A percentile compares a stretch with the other conserved stretches of the same genome.
These are phyloP conservation scores for Teinopalpus imperialis DNA, from an alignment of 2,888 invertebrate genomes.

Conservation along the genomic window DNA sequence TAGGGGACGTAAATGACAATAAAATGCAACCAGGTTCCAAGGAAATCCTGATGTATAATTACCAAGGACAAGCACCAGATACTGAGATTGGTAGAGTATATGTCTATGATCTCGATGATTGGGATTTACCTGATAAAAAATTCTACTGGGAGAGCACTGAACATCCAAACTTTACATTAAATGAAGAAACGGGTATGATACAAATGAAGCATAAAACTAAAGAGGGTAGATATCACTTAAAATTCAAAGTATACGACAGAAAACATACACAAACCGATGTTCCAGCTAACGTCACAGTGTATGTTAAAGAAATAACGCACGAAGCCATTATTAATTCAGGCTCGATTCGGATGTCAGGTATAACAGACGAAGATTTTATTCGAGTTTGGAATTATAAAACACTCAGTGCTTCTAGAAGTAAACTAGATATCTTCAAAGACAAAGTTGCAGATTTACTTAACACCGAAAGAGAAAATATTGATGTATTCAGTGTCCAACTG, in stretches of 20 bases:
- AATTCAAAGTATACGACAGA: constrained; percentile 94
- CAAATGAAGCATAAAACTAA: constrained; percentile 96
- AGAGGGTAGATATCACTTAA: constrained; percentile 91
- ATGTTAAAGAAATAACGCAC: constrained; percentile 96
- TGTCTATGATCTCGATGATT: constrained; percentile 98
- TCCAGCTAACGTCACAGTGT: constrained; percentile 97
- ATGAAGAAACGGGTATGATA: constrained; percentile 96
- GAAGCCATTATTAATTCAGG: constrained; percentile 98
- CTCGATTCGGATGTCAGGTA: constrained; percentile 95
- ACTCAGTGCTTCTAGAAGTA: constrained; percentile 91
- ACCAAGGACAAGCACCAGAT: constrained; percentile 94
- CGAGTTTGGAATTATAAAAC: constrained; percentile 96
- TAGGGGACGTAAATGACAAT: constrained; percentile 99
- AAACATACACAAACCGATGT: constrained; percentile 98
- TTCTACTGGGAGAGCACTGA: constrained; percentile 96
- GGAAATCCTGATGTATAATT: constrained; percentile 98
- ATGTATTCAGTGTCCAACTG: constrained; percentile 97
- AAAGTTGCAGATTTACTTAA: constrained; percentile 93
- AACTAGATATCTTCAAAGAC: constrained; percentile 93
- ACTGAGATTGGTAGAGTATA: constrained; percentile 97
- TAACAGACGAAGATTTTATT: constrained; percentile 98
- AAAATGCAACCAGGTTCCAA: constrained; percentile 99
- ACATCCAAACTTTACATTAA: constrained; percentile 93
- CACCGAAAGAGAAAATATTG: constrained; percentile 94
- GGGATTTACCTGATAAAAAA: constrained; percentile 98